These are phyloP conservation scores for Otocyon megalotis DNA, from an alignment of 2,113 vertebrate genomes.

Conservation along the genomic window DNA sequence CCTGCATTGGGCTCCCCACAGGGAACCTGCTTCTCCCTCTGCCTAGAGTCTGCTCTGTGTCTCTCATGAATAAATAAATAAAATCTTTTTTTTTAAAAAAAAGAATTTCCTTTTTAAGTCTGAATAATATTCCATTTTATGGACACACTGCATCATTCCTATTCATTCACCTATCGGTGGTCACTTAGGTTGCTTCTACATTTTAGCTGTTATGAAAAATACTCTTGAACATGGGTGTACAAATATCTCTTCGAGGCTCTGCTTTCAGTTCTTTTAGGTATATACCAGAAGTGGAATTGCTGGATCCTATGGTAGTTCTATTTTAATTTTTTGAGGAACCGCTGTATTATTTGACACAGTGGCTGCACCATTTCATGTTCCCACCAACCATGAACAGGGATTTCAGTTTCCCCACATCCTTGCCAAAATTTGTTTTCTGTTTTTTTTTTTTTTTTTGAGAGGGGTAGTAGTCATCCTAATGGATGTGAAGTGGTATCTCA, in stretches of 20 bases:
- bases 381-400: background rate
- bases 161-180: background rate
- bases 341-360: background rate
- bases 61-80: too few species aligned
- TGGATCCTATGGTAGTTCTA: background rate
- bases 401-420: background rate
- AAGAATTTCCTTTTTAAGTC: background rate
- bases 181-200: background rate
- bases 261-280: background rate
- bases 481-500: background rate
- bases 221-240: background rate
- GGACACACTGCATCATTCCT: background rate
- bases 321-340: background rate
- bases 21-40: too few species aligned
- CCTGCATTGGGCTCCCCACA: too few species aligned
- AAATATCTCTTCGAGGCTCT: background rate
- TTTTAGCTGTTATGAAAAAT: background rate
- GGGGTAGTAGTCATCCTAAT: background rate
- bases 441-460: background rate
- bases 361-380: background rate
- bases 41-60: too few species aligned
- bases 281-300: background rate
- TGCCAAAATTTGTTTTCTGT: background rate
- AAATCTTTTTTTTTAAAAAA: too few species aligned
- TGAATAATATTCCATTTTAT: background rate